phyloP scores from a whole-genome alignment of 2,888 invertebrate genomes.

The Diarsia dahlii region DNA sequence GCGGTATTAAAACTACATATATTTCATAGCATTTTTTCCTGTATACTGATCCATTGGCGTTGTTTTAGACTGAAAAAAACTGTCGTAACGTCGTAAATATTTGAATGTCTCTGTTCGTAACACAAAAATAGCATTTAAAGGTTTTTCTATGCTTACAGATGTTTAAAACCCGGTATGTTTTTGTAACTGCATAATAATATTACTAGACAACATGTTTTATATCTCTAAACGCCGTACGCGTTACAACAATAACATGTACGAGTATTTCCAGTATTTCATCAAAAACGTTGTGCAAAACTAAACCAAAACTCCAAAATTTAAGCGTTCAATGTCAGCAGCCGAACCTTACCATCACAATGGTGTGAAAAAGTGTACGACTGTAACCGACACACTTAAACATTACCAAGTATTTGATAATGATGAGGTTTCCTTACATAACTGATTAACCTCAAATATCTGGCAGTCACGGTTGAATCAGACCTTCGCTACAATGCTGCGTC shows the following conservation, averaged over 20 bases:
- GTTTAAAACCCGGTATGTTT: not conserved
- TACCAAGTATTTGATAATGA: slow-evolving; percentile 65
- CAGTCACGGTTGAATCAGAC: slow-evolving; percentile 71
- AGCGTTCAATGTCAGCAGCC: slow-evolving; percentile 53
- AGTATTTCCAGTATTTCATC: slow-evolving; percentile 36
- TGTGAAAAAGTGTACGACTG: slow-evolving; percentile 52
- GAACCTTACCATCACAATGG: slow-evolving; percentile 60
- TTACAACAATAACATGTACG: not conserved
- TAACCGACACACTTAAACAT: slow-evolving; percentile 57
- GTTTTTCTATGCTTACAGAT: not conserved
- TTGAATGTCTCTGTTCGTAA: not conserved
- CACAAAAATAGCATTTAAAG: not conserved
- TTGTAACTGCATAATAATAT: not conserved
- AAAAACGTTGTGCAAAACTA: slow-evolving; percentile 29
- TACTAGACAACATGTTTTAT: not conserved
- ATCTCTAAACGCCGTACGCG: not conserved
- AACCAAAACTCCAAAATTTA: slow-evolving; percentile 10
- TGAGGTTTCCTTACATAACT: slow-evolving; percentile 67
- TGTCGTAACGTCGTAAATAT: not conserved
- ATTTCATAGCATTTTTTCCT: too few relatives aligned
- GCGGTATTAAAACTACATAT: too few relatives aligned
- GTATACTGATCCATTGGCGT: not conserved
- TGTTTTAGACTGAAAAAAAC: not conserved
- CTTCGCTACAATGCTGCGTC: slow-evolving; percentile 70
- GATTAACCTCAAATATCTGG: slow-evolving; percentile 70